Evolutionary conservation across 1,140 invertebrate genomes (phyloP), one percentile per base, ranked within the genome.

Genomic region (Meloidogyne hapla): DNA sequence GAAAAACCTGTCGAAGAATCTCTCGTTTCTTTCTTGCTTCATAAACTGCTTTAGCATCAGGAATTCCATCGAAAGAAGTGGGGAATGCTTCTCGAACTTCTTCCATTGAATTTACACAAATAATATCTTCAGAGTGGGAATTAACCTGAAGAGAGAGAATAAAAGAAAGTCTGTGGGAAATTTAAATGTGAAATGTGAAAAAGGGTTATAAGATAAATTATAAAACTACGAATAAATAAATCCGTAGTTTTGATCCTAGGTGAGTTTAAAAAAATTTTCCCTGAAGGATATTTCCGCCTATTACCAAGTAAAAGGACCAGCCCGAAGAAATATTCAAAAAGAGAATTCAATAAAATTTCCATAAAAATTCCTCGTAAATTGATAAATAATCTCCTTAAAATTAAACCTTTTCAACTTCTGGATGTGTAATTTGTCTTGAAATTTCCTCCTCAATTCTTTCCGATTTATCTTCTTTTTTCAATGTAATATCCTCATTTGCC

Each of bases 21-120:
- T 83, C 82, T 25, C 81, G 33, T 6, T 75, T 75, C 72, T 83
- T 83, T 67, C 79, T 25, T 62, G 81, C 81, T 42, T 84, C 81
- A 61, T 81, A 83, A 38, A 83, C 80, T 18, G 82, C 80, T 69
- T 81, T 77, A 2, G 82, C 81, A 68, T 83, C 81, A 10, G 81
- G 80, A 21, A 83, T 83, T 13, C 48, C 74, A 8, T 63, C 65
- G 56, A 83, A 64, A 48, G 78, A 66, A 45, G 81, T 25, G 18
- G 81, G 21, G 38, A 80, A 80, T 69, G 48, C 26, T 8, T 56
- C 63, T 25, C 78, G 79, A 26, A 76, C 78, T 25, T 74, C 62
- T 33, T 63, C 56, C 25, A 61, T 40, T 26, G 48, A 56, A 8
- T 56, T 9, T n/a, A 56, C 5, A n/a, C 48, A n/a, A 56, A 56